Evolutionary conservation across 2,113 vertebrate species (phyloP).

Genomic region (Neogobius melanostomus): DNA sequence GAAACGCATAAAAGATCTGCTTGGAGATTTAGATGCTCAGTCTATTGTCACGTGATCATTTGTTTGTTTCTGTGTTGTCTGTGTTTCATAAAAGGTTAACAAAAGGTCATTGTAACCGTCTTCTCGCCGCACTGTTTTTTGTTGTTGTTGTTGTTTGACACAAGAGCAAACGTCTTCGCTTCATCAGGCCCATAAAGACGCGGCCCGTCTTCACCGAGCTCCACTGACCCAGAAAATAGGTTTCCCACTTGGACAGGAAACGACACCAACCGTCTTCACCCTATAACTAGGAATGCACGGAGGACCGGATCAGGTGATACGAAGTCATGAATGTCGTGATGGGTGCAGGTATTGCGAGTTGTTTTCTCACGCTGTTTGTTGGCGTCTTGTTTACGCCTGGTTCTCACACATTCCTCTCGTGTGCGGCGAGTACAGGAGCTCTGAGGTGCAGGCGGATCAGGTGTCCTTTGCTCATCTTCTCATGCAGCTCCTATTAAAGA

Average conservation of each 20-base stretch:
- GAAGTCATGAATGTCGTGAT: background rate
- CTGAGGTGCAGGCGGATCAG: constrained; percentile 42
- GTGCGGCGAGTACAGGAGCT: constrained; percentile 7
- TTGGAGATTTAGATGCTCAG: too few relatives aligned
- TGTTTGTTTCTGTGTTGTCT: too few relatives aligned
- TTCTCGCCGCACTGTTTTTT: constrained; percentile 36
- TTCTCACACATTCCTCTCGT: constrained; percentile 63
- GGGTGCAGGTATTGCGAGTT: constrained; percentile 7
- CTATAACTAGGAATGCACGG: constrained; percentile 44
- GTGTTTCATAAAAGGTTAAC: background rate
- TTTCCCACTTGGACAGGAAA: constrained; percentile 87
- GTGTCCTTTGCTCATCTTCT: constrained; percentile 39
- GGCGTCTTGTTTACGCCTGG: constrained; percentile 20
- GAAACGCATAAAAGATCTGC: too few relatives aligned
- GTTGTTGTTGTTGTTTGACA: constrained; percentile 35
- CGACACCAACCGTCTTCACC: constrained; percentile 77
- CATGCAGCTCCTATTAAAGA: constrained; percentile 5
- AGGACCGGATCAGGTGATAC: constrained; percentile 13
- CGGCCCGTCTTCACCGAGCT: constrained; percentile 84
- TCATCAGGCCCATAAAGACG: constrained; percentile 80
- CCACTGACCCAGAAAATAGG: constrained; percentile 90
- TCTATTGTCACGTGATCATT: too few relatives aligned
- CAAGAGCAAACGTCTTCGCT: constrained; percentile 52
- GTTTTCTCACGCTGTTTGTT: background rate
- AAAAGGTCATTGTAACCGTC: constrained; percentile 17